Percentiles rank a stretch among this genome's conserved stretches.
These are phyloP conservation scores for Paedocypris sp. DNA, from an alignment of 2,113 vertebrate species.

Conservation along the genomic window DNA sequence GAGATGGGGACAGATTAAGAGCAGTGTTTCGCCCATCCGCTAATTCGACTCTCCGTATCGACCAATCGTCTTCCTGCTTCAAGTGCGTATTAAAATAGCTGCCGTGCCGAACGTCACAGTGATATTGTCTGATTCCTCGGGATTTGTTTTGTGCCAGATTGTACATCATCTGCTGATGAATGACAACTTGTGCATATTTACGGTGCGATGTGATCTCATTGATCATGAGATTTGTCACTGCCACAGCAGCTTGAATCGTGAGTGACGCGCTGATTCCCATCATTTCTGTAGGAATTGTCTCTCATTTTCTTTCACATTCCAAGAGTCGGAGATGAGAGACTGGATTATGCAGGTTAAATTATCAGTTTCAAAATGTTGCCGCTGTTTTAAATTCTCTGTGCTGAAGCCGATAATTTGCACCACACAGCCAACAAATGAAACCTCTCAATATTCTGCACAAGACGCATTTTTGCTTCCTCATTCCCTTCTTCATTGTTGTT, in stretches of 20 bases:
- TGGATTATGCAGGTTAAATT: conserved; percentile 8
- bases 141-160: neutral
- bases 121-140: neutral
- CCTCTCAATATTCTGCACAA: neutral
- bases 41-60: neutral
- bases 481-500: too few species aligned
- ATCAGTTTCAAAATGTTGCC: neutral
- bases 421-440: conserved; percentile 4
- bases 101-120: too few species aligned
- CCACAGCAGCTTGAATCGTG: neutral
- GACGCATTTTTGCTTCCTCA: too few species aligned
- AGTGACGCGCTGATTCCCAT: neutral
- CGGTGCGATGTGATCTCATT: neutral
- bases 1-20: neutral
- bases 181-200: neutral
- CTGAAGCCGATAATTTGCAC: neutral
- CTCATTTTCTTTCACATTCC: conserved; percentile 19
- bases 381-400: neutral
- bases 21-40: neutral
- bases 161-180: neutral
- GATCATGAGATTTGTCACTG: neutral
- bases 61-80: neutral
- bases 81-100: neutral
- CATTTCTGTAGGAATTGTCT: conserved; percentile 9
- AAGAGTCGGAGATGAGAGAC: conserved; percentile 22